Evolutionary conservation across 2,113 vertebrate genomes (phyloP), one percentile per base, ranked within the genome.

Genomic region (Tetrax tetrax): DNA sequence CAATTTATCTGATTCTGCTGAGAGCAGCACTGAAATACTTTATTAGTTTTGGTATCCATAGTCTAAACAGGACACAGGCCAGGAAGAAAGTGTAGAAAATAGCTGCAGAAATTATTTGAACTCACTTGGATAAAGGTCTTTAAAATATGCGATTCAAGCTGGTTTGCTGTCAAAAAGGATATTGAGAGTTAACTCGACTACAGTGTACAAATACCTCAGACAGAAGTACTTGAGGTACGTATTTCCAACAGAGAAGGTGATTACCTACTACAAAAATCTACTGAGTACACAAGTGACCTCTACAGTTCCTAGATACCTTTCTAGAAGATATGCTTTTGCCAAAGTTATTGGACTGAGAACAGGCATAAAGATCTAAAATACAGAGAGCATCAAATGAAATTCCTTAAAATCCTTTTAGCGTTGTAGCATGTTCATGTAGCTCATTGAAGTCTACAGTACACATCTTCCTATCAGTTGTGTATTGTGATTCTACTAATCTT

Each of bases 371-470:
- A 31, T 15, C 53, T 19, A 13, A 81, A 53, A 43, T 2, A 14
- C 8, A 77, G 51, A 35, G 60, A 56, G 47, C 0, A 1, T 10
- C 33, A 66, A 20, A 57, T 54, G 8, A 71, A 83, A 76, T 27
- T 51, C 89, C 56, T 76, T 45, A 13, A 60, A 84, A 84, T 37
- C 37, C 27, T 48, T 25, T 22, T 2, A 20, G 37, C 10, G 0
- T 4, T 53, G 12, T 8, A 10, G 4, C 3, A 35, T 28, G 38
- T 12, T 69, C 28, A 0, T 0, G 27, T 4, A 7, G 28, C 13
- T 45, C n/a, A 2, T 0, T 27, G n/a, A 38, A 18, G 33, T 12
- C 48, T 43, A 24, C 33, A 9, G 14, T 6, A 21, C 10, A 2
- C 2, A 23, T 12, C 48, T 47, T 56, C 59, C 69, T 17, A 37